Base-by-base conservation (phyloP, 2,797 vertebrate species). In the Emydoidea blandingii region DNA sequence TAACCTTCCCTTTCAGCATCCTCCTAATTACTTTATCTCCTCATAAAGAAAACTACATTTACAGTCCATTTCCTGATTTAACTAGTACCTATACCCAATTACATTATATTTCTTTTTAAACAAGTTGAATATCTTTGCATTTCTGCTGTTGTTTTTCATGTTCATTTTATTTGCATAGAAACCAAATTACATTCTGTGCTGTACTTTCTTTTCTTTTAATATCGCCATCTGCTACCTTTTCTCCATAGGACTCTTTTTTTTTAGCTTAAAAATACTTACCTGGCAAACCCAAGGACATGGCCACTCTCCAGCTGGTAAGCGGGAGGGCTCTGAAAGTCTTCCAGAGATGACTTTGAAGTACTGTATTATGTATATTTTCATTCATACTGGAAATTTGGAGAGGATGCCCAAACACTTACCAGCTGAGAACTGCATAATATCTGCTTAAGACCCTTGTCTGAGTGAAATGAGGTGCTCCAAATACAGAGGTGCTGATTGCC, bases 11-110 rank as follows among this genome's bases (percentile, higher is more conserved):
- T 91, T 96, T 95, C 88, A 95, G 81, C 81, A 85, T 83, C 31
- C 54, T 86, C 50, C 27, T 90, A 96, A 97, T 96, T 92, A 52
- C 49, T 95, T 97, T 96, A 95, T 84, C 79, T 52, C 81, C 76
- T 91, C 62, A 96, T 94, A 91, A 96, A 96, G 94, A 62, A 95
- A 95, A 90, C 59, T 85, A 89, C 79, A 94, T 91, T 89, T 95
- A 95, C 37, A 95, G 92, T 81, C 85, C 85, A 93, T 97, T 96
- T 96, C 95, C 94, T 94, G 89, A 84, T 94, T 95, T 89, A 97
- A 94, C 89, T 95, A n/a, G 89, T 91, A 53, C 49, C 65, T 85
- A 91, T 79, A 76, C 25, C 59, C 86, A 93, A 87, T 21, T 85
- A 56, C 79, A 92, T 96, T 93, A 79, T 81, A 81, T 91, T 91